Conservation (phyloP, 2,113 vertebrate species). For the Progne subis region DNA sequence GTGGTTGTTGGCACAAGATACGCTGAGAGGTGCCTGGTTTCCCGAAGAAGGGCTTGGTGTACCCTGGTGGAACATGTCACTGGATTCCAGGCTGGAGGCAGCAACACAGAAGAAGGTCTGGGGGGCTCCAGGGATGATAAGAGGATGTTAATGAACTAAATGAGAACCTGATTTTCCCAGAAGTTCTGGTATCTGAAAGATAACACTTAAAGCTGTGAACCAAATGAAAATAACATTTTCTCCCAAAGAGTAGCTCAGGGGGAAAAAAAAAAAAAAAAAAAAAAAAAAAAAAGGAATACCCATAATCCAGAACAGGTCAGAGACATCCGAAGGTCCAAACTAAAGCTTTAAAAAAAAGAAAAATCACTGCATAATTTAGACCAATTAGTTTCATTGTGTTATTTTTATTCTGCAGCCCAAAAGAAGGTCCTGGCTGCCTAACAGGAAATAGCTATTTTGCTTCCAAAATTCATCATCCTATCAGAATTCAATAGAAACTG, state of each 20-base stretch:
- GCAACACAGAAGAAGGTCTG: accelerated
- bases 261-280: neutral
- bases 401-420: neutral
- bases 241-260: neutral
- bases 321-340: neutral
- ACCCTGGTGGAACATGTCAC: accelerated
- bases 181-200: neutral
- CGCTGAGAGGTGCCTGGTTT: neutral
- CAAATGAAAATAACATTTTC: neutral
- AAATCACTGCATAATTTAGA: neutral
- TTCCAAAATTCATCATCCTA: neutral
- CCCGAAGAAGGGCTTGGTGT: accelerated
- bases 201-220: neutral
- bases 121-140: neutral
- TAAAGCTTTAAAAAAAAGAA: neutral
- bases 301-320: neutral
- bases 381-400: neutral
- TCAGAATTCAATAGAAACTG: neutral
- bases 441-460: neutral
- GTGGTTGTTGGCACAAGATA: neutral
- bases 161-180: neutral
- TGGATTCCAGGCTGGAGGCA: neutral
- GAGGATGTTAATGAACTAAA: neutral
- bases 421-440: neutral
- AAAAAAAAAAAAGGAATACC: neutral